A percentile compares a stretch with the other conserved stretches of the same genome.
These are phyloP conservation scores for Felis chaus DNA, from an alignment of 2,113 vertebrate genomes.

Conservation along the genomic window DNA sequence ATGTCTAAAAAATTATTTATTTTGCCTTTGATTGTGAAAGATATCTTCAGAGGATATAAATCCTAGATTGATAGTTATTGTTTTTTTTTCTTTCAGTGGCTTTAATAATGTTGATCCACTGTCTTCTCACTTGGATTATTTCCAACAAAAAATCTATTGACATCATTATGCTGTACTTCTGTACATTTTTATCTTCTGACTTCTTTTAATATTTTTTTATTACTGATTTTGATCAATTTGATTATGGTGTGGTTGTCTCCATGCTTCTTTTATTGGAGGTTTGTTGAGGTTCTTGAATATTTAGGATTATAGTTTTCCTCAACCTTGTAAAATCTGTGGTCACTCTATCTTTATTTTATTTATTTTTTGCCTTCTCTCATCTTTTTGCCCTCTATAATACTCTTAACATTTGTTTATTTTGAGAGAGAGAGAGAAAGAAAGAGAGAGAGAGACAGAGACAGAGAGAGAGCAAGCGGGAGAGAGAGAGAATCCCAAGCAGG, in stretches of 20 bases:
- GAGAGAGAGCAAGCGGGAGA: too few relatives aligned
- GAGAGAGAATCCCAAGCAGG: too few relatives aligned
- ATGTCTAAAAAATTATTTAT: background rate
- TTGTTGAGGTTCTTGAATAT: background rate
- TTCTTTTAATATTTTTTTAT: background rate
- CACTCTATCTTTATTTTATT: background rate
- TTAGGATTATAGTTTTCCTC: background rate
- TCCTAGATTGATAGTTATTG: background rate
- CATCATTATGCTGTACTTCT: background rate
- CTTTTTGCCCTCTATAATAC: background rate
- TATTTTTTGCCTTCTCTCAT: background rate
- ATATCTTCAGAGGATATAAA: background rate
- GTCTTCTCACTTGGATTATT: background rate
- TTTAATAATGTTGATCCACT: background rate
- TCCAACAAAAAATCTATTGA: background rate
- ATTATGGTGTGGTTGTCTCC: background rate
- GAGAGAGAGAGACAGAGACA: too few relatives aligned
- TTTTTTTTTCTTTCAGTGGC: background rate
- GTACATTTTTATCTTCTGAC: background rate
- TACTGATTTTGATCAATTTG: background rate
- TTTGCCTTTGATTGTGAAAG: background rate
- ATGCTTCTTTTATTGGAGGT: background rate
- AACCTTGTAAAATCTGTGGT: background rate
- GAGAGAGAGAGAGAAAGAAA: too few relatives aligned
- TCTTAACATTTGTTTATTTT: too few relatives aligned